A percentile compares a stretch with the other conserved stretches of the same genome.
Conservation (phyloP, 2,113 vertebrate species). For the Stigmatopora nigra region DNA sequence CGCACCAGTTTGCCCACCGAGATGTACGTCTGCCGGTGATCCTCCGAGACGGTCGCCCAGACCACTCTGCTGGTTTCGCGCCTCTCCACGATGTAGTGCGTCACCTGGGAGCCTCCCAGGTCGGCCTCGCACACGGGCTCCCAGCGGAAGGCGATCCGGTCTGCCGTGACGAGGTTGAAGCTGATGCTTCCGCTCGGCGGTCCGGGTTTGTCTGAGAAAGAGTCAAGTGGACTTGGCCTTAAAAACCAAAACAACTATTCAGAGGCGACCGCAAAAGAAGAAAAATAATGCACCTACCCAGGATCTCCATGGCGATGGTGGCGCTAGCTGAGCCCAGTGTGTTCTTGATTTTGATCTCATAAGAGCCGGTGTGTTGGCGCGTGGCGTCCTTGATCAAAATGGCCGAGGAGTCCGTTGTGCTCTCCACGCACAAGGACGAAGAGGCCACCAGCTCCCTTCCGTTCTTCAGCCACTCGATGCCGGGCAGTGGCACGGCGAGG, state of each 20-base stretch:
- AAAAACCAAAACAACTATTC: constrained; percentile 4
- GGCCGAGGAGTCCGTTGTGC: constrained; percentile 82
- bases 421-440: constrained; percentile 80
- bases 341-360: constrained; percentile 90
- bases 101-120: constrained; percentile 83
- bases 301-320: constrained; percentile 83
- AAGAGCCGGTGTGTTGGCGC: constrained; percentile 83
- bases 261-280: constrained; percentile 2
- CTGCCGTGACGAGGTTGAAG: constrained; percentile 84
- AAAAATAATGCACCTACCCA: constrained; percentile 73
- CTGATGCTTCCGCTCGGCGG: constrained; percentile 82
- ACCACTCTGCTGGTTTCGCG: constrained; percentile 90
- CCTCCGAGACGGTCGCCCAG: constrained; percentile 88
- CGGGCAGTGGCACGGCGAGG: constrained; percentile 84
- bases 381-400: constrained; percentile 89
- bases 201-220: constrained; percentile 85
- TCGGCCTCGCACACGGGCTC: constrained; percentile 74
- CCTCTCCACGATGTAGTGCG: constrained; percentile 91
- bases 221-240: not conserved
- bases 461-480: constrained; percentile 89
- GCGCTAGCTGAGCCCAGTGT: constrained; percentile 88
- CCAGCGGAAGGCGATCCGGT: constrained; percentile 83
- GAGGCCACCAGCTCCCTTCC: constrained; percentile 80
- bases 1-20: constrained; percentile 81
- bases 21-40: constrained; percentile 72